Evolutionary conservation across 2,797 vertebrate species (phyloP).

Genomic region (Nasua narica): DNA sequence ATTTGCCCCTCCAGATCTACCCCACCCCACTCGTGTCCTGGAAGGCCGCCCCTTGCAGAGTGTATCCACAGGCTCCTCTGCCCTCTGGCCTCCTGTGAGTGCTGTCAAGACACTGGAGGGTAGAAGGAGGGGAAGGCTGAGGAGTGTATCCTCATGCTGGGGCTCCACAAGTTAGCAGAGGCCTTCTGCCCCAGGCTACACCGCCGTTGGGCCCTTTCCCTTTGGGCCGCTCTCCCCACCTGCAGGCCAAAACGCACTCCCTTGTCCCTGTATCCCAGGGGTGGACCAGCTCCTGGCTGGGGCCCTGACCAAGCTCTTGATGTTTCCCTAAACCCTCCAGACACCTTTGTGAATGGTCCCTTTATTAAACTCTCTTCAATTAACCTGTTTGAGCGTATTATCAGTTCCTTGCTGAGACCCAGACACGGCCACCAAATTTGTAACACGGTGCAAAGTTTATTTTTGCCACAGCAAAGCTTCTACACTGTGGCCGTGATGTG

Average conservation of each 20-base stretch:
- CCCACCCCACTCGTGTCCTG: neutral
- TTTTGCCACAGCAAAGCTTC: neutral
- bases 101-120: neutral
- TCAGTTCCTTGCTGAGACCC: neutral
- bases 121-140: neutral
- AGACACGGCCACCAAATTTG: neutral
- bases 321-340: neutral
- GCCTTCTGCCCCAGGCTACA: neutral
- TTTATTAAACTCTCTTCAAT: neutral
- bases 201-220: neutral
- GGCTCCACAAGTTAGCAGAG: neutral
- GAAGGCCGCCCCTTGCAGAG: neutral
- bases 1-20: neutral
- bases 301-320: neutral
- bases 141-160: neutral
- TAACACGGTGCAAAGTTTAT: neutral
- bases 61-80: neutral
- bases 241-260: neutral
- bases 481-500: neutral
- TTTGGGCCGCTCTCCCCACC: neutral
- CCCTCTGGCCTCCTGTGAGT: neutral
- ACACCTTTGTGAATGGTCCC: neutral
- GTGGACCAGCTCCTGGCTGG: neutral
- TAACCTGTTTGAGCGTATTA: neutral
- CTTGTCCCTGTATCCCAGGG: neutral